These are phyloP conservation scores for Pristiophorus japonicus DNA, from an alignment of 2,113 vertebrate species.

Conservation along the genomic window DNA sequence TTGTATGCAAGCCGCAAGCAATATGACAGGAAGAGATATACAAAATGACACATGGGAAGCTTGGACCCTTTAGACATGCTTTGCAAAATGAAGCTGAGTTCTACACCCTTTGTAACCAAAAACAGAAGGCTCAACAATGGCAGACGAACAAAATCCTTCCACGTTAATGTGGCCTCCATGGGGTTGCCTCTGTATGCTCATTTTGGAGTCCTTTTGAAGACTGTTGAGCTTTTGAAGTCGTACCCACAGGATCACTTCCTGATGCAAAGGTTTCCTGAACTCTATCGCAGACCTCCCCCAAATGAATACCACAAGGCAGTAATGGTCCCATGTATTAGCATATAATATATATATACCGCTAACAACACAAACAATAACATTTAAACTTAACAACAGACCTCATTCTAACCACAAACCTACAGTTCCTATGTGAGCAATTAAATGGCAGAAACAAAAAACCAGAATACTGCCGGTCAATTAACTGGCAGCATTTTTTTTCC, in stretches of 20 bases:
- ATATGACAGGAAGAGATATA: neutral
- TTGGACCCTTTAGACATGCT: neutral
- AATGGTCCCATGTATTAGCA: neutral
- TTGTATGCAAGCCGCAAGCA: neutral
- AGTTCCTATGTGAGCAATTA: neutral
- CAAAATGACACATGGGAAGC: neutral
- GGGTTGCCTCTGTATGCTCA: neutral
- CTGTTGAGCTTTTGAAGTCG: neutral
- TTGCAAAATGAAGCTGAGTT: neutral
- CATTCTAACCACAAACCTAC: neutral
- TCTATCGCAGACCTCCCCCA: neutral
- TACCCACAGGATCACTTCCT: neutral
- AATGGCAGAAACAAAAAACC: neutral
- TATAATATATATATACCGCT: neutral
- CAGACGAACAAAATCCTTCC: neutral
- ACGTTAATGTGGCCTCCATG: neutral
- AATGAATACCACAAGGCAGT: neutral
- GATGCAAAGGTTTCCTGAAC: neutral
- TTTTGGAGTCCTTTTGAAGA: neutral
- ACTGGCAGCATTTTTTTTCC: neutral
- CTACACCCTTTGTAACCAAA: neutral
- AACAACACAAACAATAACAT: neutral
- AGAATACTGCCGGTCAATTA: too few species aligned
- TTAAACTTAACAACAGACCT: neutral
- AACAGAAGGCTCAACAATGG: neutral